Evolutionary conservation across 2,797 vertebrate genomes (phyloP).

Genomic region (Glyptemys insculpta): DNA sequence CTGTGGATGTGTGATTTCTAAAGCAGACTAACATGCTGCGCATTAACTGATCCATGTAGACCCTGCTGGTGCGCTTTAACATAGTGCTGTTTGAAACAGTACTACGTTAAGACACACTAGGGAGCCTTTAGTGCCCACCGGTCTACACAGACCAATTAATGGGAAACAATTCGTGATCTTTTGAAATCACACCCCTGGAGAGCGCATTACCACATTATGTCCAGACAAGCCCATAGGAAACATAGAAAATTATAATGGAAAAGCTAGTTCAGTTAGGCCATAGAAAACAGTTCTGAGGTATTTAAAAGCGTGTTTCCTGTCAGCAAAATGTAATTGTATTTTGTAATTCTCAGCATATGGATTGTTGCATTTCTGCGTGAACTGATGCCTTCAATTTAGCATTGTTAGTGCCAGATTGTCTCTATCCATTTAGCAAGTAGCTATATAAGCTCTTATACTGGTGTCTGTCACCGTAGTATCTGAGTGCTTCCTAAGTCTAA

Average conservation of each 20-base stretch:
- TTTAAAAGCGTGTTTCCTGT: neutral
- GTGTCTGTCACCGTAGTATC: neutral
- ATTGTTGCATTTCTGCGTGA: neutral
- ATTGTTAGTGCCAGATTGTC: neutral
- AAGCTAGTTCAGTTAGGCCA: neutral
- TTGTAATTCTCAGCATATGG: neutral
- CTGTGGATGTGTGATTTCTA: neutral
- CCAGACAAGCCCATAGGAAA: neutral
- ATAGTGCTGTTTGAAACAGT: neutral
- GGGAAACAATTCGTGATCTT: neutral
- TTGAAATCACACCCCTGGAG: neutral
- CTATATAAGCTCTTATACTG: neutral
- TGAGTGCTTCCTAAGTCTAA: neutral
- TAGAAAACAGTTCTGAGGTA: neutral
- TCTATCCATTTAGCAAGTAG: neutral
- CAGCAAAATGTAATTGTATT: neutral
- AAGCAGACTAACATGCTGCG: neutral
- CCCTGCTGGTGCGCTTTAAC: neutral
- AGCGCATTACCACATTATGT: neutral
- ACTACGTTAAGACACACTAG: neutral
- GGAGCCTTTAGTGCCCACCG: neutral
- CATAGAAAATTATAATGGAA: neutral
- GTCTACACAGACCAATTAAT: neutral
- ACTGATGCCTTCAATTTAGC: neutral
- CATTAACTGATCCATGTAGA: neutral